phyloP scores from a whole-genome alignment of 2,888 invertebrate genomes.

The Neoitamus cyanurus region DNA sequence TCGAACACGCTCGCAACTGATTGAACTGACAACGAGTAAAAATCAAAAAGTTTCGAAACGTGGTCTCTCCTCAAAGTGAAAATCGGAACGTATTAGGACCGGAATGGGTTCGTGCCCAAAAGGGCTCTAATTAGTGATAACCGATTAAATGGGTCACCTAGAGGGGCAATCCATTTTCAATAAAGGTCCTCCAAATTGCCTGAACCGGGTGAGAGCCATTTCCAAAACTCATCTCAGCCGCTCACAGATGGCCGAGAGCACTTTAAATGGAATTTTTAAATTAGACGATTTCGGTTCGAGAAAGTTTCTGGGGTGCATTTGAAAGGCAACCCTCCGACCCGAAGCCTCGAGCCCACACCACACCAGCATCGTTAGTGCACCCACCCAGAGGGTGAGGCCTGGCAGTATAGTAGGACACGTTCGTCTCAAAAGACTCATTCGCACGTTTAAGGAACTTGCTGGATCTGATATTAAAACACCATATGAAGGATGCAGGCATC shows the following conservation, averaged over 20 bases:
- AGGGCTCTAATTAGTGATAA: constrained; percentile 5
- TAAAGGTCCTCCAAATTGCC: not conserved
- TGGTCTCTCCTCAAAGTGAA: not conserved
- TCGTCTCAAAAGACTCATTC: constrained; percentile 19
- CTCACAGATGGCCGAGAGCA: not conserved
- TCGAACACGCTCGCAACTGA: not conserved
- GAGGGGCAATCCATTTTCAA: constrained; percentile 32
- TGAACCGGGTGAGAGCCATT: not conserved
- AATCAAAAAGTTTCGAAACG: not conserved
- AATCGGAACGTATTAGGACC: not conserved
- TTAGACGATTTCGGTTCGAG: not conserved
- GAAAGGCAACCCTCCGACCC: not conserved
- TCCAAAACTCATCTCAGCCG: not conserved
- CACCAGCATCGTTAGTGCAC: not conserved
- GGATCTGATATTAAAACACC: constrained; percentile 23
- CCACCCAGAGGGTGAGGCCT: not conserved
- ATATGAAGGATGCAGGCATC: constrained; percentile 35
- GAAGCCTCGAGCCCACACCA: not conserved
- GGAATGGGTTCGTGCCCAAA: not conserved
- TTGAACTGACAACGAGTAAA: too few relatives aligned
- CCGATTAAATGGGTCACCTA: constrained; percentile 19
- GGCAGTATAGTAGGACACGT: not conserved
- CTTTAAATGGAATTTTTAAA: not conserved
- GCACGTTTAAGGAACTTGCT: constrained; percentile 27
- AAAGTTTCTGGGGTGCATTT: not conserved